Evolutionary conservation across 2,888 invertebrate species (phyloP).

Genomic region (Colletes collaris): DNA sequence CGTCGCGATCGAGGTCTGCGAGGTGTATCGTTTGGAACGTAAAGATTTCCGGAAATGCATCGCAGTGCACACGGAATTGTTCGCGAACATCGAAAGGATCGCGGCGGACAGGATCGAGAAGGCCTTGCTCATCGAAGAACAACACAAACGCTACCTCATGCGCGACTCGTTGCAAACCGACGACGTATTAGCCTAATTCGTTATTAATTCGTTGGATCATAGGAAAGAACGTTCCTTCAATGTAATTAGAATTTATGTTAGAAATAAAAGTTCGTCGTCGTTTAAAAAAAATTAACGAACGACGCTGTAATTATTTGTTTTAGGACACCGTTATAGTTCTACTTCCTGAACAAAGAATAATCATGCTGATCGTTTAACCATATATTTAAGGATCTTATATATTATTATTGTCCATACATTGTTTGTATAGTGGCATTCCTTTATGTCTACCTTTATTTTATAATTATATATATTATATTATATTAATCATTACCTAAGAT

Average conservation of each 20-base stretch:
- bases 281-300: too few relatives aligned
- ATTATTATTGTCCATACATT: constrained; percentile 82
- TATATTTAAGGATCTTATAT: constrained; percentile 80
- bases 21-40: constrained; percentile 85
- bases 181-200: not conserved
- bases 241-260: too few relatives aligned
- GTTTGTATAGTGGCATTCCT: constrained; percentile 76
- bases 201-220: not conserved
- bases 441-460: constrained; percentile 68
- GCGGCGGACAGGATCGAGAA: constrained; percentile 80
- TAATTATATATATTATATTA: constrained; percentile 66
- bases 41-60: constrained; percentile 84
- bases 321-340: too few relatives aligned
- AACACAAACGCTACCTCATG: constrained; percentile 71
- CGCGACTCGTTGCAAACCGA: constrained; percentile 28
- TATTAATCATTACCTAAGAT: constrained; percentile 74
- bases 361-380: constrained; percentile 65
- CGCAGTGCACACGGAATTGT: constrained; percentile 75
- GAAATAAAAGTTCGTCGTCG: too few relatives aligned
- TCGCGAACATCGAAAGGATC: constrained; percentile 77
- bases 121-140: constrained; percentile 79
- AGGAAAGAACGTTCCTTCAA: too few relatives aligned
- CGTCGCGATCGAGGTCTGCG: constrained; percentile 86
- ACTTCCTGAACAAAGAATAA: constrained; percentile 36
- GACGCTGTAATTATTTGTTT: too few relatives aligned